Conservation (phyloP, 2,888 invertebrate species). For the Pristionchus japonicus region DNA sequence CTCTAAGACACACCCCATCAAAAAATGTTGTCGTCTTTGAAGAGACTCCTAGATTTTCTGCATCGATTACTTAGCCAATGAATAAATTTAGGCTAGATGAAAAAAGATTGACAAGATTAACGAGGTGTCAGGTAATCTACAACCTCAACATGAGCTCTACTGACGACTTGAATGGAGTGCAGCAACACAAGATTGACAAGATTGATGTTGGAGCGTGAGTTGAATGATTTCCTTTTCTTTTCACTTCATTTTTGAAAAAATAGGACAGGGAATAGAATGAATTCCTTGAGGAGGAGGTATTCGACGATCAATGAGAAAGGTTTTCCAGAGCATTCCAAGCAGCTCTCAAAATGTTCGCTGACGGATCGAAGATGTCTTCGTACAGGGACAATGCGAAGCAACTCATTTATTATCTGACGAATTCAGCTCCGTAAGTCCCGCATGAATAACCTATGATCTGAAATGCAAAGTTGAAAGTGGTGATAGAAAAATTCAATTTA, state of each 20-base stretch:
- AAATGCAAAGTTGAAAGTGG: too few relatives aligned
- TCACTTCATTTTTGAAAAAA: neutral
- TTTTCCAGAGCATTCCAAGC: slow-evolving; percentile 1
- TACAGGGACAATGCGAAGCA: slow-evolving; percentile 5
- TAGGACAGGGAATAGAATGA: too few relatives aligned
- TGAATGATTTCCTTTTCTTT: neutral
- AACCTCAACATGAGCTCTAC: slow-evolving; percentile 8
- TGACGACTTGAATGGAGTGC: neutral
- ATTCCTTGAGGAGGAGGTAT: neutral
- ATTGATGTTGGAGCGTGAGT: slow-evolving; percentile 12
- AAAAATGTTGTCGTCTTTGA: too few relatives aligned
- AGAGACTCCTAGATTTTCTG: too few relatives aligned
- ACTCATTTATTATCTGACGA: slow-evolving; percentile 16
- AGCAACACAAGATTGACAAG: neutral
- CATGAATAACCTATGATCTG: too few relatives aligned
- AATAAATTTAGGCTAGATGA: too few relatives aligned
- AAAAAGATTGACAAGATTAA: too few relatives aligned
- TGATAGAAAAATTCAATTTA: neutral
- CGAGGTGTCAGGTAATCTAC: neutral
- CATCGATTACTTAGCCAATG: too few relatives aligned
- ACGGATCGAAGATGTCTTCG: neutral
- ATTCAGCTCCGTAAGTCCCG: slow-evolving; percentile 10
- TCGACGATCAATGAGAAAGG: neutral
- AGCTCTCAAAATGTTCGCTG: neutral
- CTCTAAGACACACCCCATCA: too few relatives aligned